Base-by-base conservation (phyloP, 2,797 vertebrate genomes). In the Chaetophractus vellerosus region DNA sequence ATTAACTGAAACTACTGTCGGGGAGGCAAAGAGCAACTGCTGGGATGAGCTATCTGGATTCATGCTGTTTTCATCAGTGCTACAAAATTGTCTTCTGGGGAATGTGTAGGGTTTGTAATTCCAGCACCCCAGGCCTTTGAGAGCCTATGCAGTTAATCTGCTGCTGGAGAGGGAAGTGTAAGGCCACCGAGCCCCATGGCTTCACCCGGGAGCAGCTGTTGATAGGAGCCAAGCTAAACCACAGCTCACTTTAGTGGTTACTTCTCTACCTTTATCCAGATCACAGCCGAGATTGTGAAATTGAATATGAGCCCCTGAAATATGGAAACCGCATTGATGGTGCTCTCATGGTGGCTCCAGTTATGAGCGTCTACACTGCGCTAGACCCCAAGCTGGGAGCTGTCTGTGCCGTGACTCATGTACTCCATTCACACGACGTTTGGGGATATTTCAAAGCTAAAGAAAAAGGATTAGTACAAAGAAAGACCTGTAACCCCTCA, bases 51-150 rank as follows among this genome's bases (percentile, higher is more conserved):
- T 63, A 15, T 52, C 75, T 19, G 75, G 45, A 36, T 48, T 61
- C 68, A 28, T 2, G 15, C 84, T 82, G 71, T n/a, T 92, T 61
- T 88, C 38, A 24, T 61, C 64, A 16, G 1, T 45, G 55, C 41
- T 75, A 50, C 57, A 76, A 76, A 89, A 63, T 69, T 64, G 36
- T 81, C 87, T 87, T 83, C 74, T 28, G 83, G 38, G 57, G 28
- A 93, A 63, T 52, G 16, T 90, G 59, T 11, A 86, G 66, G 84
- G 82, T 84, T 36, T 76, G 81, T 57, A 24, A 79, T 89, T 83
- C 85, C 23, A 71, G 85, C 28, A 38, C 36, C 66, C 72, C 12
- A 6, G 33, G 61, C 31, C 36, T 88, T 26, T 69, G 76, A 78
- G 72, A 66, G 52, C 59, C 41, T 45, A 10, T 0, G 19, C 50